phyloP scores from a whole-genome alignment of 1,140 invertebrate genomes.

The Harpegnathos saltator region DNA sequence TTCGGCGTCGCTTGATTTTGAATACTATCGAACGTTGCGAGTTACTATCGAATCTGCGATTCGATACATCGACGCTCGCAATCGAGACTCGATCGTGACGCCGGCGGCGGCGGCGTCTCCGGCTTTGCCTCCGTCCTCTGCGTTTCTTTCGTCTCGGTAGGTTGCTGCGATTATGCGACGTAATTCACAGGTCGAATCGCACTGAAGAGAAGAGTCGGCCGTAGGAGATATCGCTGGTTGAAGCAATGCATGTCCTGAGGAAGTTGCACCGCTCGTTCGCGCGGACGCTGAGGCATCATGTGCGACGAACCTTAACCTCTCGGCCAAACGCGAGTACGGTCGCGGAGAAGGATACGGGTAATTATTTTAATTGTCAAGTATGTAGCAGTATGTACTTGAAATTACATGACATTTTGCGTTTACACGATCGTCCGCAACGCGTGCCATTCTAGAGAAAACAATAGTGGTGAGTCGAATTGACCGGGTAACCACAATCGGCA shows the following conservation, averaged over 20 bases:
- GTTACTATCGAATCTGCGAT: too few relatives aligned
- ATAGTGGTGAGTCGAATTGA: constrained; percentile 88
- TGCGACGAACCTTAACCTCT: constrained; percentile 64
- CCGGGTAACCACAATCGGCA: constrained; percentile 91
- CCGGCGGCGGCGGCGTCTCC: too few relatives aligned
- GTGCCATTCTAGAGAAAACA: constrained; percentile 72
- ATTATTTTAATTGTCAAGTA: not conserved
- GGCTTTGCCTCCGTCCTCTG: too few relatives aligned
- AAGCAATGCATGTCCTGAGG: constrained; percentile 60
- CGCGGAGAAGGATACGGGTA: constrained; percentile 67
- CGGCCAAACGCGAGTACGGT: constrained; percentile 4
- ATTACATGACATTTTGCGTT: not conserved
- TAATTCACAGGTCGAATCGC: not conserved
- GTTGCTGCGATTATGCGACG: not conserved
- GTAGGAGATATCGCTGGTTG: not conserved
- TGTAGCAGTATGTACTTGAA: constrained; percentile 8
- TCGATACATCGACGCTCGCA: too few relatives aligned
- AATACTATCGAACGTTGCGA: too few relatives aligned
- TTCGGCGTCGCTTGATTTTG: too few relatives aligned
- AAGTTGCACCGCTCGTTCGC: constrained; percentile 40
- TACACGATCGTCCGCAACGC: not conserved
- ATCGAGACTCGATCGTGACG: too few relatives aligned
- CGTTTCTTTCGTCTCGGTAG: not conserved
- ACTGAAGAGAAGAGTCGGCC: not conserved
- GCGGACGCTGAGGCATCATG: not conserved